Base-by-base conservation (phyloP, 2,888 invertebrate genomes). In the Strigamia crassipes region DNA sequence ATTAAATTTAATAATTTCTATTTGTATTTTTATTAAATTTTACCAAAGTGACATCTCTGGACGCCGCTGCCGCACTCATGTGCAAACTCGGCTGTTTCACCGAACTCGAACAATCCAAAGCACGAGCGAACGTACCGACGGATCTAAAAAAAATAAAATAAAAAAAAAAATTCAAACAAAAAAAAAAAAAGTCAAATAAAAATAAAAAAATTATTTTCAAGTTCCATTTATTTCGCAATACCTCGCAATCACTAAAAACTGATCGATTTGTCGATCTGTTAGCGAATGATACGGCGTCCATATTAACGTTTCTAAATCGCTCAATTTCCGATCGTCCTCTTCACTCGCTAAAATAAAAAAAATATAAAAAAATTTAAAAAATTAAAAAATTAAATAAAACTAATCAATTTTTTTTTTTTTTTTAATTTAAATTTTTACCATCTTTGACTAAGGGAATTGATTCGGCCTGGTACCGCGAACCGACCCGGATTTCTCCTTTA, bases 41-140 rank as follows among this genome's bases (percentile, higher is more conserved):
- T 82, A 94, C 94, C 89, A 97, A 91, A 84, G 99, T 99, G 86
- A 99, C 96, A 90, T 99, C 99, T 86, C 99, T 92, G 87, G 97
- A 97, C 84, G 99, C 99, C 84, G 99, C 98, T 82, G 99, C 99
- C 84, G 99, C 99, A 86, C 97, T 97, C 97, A 99, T 97, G 89
- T 99, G 99, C 86, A 99, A 91, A 86, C 96, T 96, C 83, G 99
- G 99, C 88, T 99, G 97, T 88, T 99, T 96, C 79, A 99, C 96
- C 85, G 97, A 96, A 89, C 97, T 97, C 85, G 97, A 97, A 89
- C 97, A 97, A 90, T 99, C 99, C 85, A 99, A 92, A 83, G 99
- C 99, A 85, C 99, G 93, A 84, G 99, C 97, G 90, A 99, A 99
- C 84, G 99, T 99, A 85, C 99, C 99, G 85, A 99, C 96, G 79